A percentile compares a stretch with the other conserved stretches of the same genome.
Conservation (phyloP, 2,797 vertebrate species). For the Argyrosomus regius region DNA sequence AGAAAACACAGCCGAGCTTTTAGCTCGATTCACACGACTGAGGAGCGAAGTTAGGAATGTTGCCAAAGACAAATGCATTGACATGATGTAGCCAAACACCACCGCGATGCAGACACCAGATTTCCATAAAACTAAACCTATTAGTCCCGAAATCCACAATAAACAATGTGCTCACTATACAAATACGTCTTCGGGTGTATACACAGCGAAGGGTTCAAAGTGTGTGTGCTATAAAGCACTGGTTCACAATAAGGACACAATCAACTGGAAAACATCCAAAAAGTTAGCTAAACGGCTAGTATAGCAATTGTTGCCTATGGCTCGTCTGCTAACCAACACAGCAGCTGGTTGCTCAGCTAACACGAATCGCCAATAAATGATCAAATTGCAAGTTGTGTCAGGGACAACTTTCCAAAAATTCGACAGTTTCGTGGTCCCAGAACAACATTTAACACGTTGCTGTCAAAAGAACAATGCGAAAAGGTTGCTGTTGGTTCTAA, state of each 20-base stretch:
- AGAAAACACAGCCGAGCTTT: slow-evolving; percentile 48
- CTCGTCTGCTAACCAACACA: slow-evolving; percentile 55
- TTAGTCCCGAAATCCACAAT: neutral
- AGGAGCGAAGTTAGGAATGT: slow-evolving; percentile 45
- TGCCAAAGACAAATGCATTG: slow-evolving; percentile 43
- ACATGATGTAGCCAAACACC: slow-evolving; percentile 48
- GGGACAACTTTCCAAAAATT: slow-evolving; percentile 18
- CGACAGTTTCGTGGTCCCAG: slow-evolving; percentile 20
- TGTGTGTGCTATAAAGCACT: neutral
- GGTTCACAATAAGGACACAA: slow-evolving; percentile 58
- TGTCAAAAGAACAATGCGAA: slow-evolving; percentile 20
- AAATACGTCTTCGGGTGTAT: neutral
- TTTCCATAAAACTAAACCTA: neutral
- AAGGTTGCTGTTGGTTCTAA: neutral
- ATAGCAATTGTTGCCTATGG: slow-evolving; percentile 66
- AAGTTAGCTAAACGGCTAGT: slow-evolving; percentile 73
- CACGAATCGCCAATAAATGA: slow-evolving; percentile 37
- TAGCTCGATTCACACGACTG: slow-evolving; percentile 52
- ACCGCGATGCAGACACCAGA: slow-evolving; percentile 18
- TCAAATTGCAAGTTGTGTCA: slow-evolving; percentile 14
- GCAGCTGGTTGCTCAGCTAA: slow-evolving; percentile 61
- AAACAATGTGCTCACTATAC: neutral
- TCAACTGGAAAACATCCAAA: slow-evolving; percentile 70
- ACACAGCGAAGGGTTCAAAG: neutral
- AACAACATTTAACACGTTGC: neutral